These are phyloP conservation scores for Gorsachius goisagi DNA, from an alignment of 2,113 vertebrate species.

Conservation along the genomic window DNA sequence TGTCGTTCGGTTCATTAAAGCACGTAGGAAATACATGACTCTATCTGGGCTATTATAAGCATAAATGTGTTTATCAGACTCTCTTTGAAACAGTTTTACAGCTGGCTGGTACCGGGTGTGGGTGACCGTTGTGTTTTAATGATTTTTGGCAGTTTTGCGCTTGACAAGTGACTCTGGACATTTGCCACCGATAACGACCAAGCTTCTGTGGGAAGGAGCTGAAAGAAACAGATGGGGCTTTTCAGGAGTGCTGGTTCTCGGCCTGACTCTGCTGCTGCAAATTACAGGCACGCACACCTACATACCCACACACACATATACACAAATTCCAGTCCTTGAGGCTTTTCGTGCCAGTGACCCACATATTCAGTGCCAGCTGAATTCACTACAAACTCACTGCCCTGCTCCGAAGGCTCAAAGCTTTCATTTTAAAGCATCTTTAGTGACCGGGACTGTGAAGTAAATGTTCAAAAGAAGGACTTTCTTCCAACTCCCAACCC, in stretches of 20 bases:
- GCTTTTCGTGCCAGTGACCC: neutral
- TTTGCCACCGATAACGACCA: constrained; percentile 25
- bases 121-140: constrained; percentile 20
- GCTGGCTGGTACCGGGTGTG: neutral
- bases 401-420: accelerated
- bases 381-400: neutral
- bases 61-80: constrained; percentile 1
- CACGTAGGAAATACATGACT: neutral
- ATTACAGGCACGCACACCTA: neutral
- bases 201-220: constrained; percentile 16
- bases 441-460: neutral
- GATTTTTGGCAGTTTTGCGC: constrained; percentile 31
- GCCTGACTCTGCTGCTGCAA: neutral
- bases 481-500: neutral
- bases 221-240: constrained; percentile 29
- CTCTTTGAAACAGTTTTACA: constrained; percentile 3
- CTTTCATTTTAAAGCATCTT: neutral
- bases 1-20: neutral
- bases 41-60: neutral
- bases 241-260: neutral
- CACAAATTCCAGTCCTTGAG: neutral
- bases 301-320: neutral
- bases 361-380: neutral
- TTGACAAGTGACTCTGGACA: constrained; percentile 50
- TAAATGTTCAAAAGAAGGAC: neutral